Evolutionary conservation across 2,113 vertebrate genomes (phyloP).

Genomic region (Illadopsis cleaveri): DNA sequence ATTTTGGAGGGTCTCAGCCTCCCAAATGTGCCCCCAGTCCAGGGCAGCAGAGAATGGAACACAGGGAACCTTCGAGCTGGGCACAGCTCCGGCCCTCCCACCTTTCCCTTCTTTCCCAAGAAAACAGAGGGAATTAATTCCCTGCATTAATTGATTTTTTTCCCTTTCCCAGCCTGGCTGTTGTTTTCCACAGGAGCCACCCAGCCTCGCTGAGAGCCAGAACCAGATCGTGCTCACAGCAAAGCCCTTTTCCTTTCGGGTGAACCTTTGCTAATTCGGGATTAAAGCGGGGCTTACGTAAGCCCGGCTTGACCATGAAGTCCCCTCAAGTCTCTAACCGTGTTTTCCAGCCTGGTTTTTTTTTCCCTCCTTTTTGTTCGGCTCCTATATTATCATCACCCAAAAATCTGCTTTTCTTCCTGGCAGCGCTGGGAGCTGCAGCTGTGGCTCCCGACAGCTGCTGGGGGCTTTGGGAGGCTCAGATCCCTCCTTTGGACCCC

Average conservation of each 20-base stretch:
- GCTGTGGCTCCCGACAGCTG: conserved; percentile 55
- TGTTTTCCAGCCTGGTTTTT: not conserved
- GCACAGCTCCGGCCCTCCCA: not conserved
- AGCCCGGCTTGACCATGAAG: not conserved
- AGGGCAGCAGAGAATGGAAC: not conserved
- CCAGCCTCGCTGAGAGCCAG: not conserved
- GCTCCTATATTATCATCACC: not conserved
- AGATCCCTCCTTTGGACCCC: not conserved
- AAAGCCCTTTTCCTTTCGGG: not conserved
- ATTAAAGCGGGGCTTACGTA: not conserved
- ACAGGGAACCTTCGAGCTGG: not conserved
- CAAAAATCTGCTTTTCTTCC: conserved; percentile 18
- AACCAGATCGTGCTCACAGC: not conserved
- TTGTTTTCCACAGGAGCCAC: not conserved
- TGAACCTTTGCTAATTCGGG: not conserved
- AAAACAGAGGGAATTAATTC: not conserved
- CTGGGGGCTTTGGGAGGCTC: not conserved
- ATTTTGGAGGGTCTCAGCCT: not conserved
- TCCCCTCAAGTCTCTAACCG: not conserved
- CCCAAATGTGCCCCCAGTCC: not conserved
- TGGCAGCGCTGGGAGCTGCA: conserved; percentile 11
- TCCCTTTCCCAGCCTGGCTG: not conserved
- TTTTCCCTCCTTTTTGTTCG: not conserved
- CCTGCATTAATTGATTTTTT: not conserved
- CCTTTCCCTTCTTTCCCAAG: not conserved